phyloP scores from a whole-genome alignment of 2,113 vertebrate genomes.

The Columbina picui region DNA sequence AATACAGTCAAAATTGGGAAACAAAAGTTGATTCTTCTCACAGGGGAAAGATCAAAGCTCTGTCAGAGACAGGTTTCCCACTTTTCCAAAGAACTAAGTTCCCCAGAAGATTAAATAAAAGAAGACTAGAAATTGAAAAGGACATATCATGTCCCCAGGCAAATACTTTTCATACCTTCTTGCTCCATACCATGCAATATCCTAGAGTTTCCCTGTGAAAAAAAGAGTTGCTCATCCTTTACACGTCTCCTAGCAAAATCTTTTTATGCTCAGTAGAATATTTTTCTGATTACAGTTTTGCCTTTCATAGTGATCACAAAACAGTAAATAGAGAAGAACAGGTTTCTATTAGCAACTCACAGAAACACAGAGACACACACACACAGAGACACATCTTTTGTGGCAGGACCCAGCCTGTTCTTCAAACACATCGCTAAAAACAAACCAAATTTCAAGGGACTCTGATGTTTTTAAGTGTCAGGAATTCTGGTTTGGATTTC shows the following conservation, averaged over 20 bases:
- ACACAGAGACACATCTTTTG: neutral
- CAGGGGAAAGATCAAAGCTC: neutral
- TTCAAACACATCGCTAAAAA: neutral
- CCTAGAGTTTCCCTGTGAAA: neutral
- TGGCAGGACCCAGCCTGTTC: neutral
- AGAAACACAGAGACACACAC: neutral
- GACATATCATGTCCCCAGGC: neutral
- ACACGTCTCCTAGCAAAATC: neutral
- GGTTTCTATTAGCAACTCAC: neutral
- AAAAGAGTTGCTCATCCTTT: neutral
- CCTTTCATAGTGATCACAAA: neutral
- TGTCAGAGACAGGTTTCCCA: neutral
- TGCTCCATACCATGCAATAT: neutral
- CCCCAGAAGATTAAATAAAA: neutral
- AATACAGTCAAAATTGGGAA: slow-evolving; percentile 3
- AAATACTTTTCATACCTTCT: neutral
- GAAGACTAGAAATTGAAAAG: neutral
- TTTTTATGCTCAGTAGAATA: neutral
- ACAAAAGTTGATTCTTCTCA: slow-evolving; percentile 36
- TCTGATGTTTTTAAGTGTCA: neutral
- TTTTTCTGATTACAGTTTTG: neutral
- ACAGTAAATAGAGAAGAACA: neutral
- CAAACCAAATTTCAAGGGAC: neutral
- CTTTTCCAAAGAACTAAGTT: neutral
- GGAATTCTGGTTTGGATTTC: neutral